phyloP scores from a whole-genome alignment of 2,113 vertebrate species.

The Pantherophis guttatus region DNA sequence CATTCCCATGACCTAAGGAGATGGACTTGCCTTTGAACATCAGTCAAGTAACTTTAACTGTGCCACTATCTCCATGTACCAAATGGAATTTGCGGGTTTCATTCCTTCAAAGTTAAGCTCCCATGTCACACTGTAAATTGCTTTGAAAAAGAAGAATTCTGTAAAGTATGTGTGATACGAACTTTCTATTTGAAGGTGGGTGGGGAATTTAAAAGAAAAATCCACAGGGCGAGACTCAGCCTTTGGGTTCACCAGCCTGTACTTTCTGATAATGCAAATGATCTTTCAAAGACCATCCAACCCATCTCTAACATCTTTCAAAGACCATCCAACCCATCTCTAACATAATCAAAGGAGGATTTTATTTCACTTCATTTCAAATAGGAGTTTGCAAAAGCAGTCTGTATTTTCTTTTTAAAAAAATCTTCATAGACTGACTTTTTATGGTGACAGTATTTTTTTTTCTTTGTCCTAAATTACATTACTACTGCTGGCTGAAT shows the following conservation, averaged over 20 bases:
- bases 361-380: not conserved
- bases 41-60: constrained; percentile 35
- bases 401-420: not conserved
- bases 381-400: not conserved
- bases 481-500: not conserved
- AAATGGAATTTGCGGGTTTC: not conserved
- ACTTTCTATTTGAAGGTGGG: not conserved
- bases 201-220: not conserved
- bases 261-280: not conserved
- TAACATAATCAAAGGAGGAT: not conserved
- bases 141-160: not conserved
- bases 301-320: not conserved
- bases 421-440: not conserved
- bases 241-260: not conserved
- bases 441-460: constrained; percentile 26
- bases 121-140: not conserved
- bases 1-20: not conserved
- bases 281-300: not conserved
- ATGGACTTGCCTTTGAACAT: constrained; percentile 23
- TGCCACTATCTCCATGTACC: constrained; percentile 19
- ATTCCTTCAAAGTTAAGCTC: not conserved
- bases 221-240: not conserved
- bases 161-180: not conserved
- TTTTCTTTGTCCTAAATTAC: not conserved
- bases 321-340: not conserved